Evolutionary conservation across 1,140 invertebrate species (phyloP).

Genomic region (Pseudomyrmex gracilis): DNA sequence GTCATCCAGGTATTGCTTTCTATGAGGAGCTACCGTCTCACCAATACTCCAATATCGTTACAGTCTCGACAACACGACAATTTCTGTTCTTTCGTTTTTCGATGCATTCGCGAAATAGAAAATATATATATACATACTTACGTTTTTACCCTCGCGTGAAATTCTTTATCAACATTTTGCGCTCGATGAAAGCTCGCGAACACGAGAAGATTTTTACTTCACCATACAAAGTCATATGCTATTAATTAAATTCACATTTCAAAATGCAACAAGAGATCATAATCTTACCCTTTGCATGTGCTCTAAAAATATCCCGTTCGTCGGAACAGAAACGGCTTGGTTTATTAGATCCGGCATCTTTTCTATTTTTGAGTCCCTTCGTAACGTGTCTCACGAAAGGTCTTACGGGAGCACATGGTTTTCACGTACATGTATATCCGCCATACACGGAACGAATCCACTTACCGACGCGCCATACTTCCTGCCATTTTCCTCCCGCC

Average conservation of each 20-base stretch:
- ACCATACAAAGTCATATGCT: neutral
- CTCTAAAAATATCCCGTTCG: conserved; percentile 16
- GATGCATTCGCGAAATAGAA: conserved; percentile 45
- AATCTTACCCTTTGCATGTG: conserved; percentile 26
- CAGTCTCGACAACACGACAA: conserved; percentile 37
- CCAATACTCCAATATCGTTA: conserved; percentile 55
- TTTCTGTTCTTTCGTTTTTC: conserved; percentile 42
- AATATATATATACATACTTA: conserved; percentile 4
- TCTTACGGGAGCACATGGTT: conserved; percentile 38
- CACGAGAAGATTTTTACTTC: neutral
- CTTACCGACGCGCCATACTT: conserved; percentile 41
- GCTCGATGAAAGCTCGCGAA: neutral
- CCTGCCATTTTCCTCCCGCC: conserved; percentile 33
- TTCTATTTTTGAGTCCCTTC: conserved; percentile 33
- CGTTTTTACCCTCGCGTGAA: neutral
- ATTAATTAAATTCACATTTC: conserved; percentile 43
- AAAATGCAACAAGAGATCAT: conserved; percentile 15
- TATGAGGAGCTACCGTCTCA: conserved; percentile 44
- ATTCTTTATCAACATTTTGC: conserved; percentile 27
- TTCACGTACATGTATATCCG: conserved; percentile 38
- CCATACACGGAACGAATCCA: conserved; percentile 50
- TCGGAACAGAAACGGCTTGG: conserved; percentile 15
- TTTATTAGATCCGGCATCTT: conserved; percentile 36
- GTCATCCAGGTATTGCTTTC: conserved; percentile 56
- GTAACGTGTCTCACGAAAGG: conserved; percentile 47